Base-by-base conservation (phyloP, 2,797 vertebrate genomes). In the Galago senegalensis region DNA sequence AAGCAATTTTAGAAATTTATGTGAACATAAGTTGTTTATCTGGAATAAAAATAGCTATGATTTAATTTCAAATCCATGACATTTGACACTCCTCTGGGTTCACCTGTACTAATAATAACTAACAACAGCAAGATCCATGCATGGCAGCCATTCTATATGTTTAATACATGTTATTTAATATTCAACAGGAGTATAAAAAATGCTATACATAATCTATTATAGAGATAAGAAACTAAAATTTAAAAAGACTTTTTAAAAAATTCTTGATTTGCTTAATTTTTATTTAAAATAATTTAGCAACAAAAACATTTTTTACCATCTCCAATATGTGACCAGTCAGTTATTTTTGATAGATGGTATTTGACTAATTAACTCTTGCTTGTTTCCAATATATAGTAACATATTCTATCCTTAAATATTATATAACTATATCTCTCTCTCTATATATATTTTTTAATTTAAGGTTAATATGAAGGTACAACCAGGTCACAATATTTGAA, bases 281-380 rank as follows among this genome's bases (percentile, higher is more conserved):
- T 98, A 99, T 98, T 98, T 98, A 95, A 88, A 84, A 96, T 89
- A 87, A 92, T 96, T 97, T 80, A 97, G 97, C 85, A 97, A 98
- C 97, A 97, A 93, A 96, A 97, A 97, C 53, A 94, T 95, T 97
- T 97, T 46, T 96, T 98, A 98, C 98, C 96, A 97, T 93, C 83
- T 92, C 94, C 88, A 97, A 95, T 85, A 97, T 20, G 49, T 77
- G 69, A 93, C 87, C 79, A 92, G 25, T 88, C 40, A 93, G n/a
- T 95, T 97, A 96, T 79, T 97, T 96, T 97, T 93, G 95, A 46
- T 85, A 77, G 60, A 85, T 31, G 75, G 86, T 23, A 93, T 75
- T 93, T 93, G 96, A 88, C 89, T 96, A 94, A 5, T 81, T 96
- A 94, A 69, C 67, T 75, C 83, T 88, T 96, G 27, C 37, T 94